Evolutionary conservation across 2,888 invertebrate genomes (phyloP).

Genomic region (Epistrophe grossulariae): DNA sequence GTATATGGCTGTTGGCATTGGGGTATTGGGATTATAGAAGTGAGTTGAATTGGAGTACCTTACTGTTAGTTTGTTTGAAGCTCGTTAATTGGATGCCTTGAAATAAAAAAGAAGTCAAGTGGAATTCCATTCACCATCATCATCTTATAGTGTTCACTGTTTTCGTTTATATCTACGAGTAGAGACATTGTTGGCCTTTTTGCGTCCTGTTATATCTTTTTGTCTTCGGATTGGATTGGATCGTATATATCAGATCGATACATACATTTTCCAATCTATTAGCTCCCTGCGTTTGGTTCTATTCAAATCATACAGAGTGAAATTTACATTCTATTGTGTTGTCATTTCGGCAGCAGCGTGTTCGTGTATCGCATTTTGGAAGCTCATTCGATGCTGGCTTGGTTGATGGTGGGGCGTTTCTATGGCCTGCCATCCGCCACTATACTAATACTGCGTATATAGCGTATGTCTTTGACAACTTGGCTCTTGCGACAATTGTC

Average conservation of each 20-base stretch:
- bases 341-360: slow-evolving; percentile 61
- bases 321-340: slow-evolving; percentile 76
- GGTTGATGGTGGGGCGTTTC: slow-evolving; percentile 51
- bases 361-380: slow-evolving; percentile 45
- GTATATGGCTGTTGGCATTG: not conserved
- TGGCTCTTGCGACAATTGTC: slow-evolving; percentile 68
- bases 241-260: slow-evolving; percentile 29
- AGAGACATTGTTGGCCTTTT: not conserved
- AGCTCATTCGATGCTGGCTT: not conserved
- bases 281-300: slow-evolving; percentile 56
- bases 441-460: no score
- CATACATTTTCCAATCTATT: slow-evolving; percentile 51
- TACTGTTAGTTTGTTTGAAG: slow-evolving; percentile 53
- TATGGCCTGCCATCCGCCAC: slow-evolving; percentile 3
- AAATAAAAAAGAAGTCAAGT: slow-evolving; percentile 69
- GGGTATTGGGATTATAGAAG: not conserved
- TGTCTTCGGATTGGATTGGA: not conserved
- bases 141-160: slow-evolving; percentile 9
- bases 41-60: slow-evolving; percentile 45
- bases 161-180: no score
- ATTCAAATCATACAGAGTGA: slow-evolving; percentile 70
- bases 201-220: slow-evolving; percentile 19
- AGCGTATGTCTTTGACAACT: slow-evolving; percentile 40
- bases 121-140: slow-evolving; percentile 50
- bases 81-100: slow-evolving; percentile 71